Percentiles rank a stretch among this genome's conserved stretches.
phyloP scores from a whole-genome alignment of 2,113 vertebrate genomes.

The Salvator merianae region DNA sequence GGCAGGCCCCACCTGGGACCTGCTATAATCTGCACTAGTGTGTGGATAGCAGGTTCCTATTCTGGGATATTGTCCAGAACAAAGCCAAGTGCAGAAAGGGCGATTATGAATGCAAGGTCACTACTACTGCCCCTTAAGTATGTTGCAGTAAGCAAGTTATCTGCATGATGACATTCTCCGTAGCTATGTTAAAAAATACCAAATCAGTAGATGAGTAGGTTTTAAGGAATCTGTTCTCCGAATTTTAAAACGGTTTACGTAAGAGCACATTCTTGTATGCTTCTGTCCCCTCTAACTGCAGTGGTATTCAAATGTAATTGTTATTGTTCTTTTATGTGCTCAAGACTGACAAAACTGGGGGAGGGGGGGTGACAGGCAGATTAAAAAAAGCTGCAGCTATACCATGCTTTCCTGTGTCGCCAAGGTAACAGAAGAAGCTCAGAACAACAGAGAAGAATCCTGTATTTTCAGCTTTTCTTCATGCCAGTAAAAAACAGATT shows the following conservation, averaged over 20 bases:
- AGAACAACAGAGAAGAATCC: neutral
- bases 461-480: neutral
- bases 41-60: no score
- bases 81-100: no score
- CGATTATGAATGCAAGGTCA: neutral
- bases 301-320: conserved; percentile 9
- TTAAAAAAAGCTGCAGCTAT: no score
- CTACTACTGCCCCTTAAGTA: conserved; percentile 1
- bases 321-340: conserved; percentile 30
- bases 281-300: conserved; percentile 18
- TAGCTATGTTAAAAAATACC: conserved; percentile 8
- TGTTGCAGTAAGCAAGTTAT: conserved; percentile 9
- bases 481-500: neutral
- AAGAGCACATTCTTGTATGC: conserved; percentile 22
- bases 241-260: neutral
- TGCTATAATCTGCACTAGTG: no score
- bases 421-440: neutral
- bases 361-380: conserved; percentile 54
- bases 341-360: conserved; percentile 35
- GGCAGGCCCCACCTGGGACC: no score
- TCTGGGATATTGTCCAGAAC: no score
- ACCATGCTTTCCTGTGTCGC: neutral
- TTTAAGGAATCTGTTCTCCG: neutral
- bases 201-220: conserved; percentile 14
- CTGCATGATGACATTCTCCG: conserved; percentile 8